Percentiles rank a stretch among this genome's conserved stretches.
Conservation (phyloP, 92 coral and sea anemone species). For the Palythoa heliodiscus region DNA sequence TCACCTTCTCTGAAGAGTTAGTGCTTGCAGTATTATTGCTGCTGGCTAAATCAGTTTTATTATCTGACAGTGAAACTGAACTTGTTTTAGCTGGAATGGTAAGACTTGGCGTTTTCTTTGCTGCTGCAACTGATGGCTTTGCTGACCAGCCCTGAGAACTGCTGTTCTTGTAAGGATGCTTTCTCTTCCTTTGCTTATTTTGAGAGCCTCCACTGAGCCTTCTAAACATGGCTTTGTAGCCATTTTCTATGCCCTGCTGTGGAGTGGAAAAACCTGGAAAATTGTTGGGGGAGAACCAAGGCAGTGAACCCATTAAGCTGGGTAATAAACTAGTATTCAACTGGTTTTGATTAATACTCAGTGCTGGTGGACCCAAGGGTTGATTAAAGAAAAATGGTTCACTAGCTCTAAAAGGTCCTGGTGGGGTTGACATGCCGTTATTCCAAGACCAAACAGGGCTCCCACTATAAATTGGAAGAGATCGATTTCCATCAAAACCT, state of each 20-base stretch:
- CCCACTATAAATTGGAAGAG: slow-evolving; percentile 14
- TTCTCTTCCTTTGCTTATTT: background rate
- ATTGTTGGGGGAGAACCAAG: background rate
- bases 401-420: slow-evolving; percentile 1
- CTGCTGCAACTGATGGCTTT: background rate
- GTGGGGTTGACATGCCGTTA: slow-evolving; percentile 11
- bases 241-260: slow-evolving; percentile 18
- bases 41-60: no score
- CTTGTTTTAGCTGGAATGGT: background rate
- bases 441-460: slow-evolving; percentile 35
- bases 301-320: background rate
- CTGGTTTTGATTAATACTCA: background rate
- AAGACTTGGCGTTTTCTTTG: background rate
- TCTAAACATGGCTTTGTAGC: slow-evolving; percentile 40
- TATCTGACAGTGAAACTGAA: background rate
- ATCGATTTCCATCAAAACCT: slow-evolving; percentile 24
- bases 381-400: slow-evolving; percentile 16
- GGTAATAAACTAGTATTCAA: background rate
- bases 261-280: background rate
- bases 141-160: background rate
- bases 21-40: background rate
- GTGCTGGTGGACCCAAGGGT: background rate
- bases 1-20: background rate
- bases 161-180: slow-evolving; percentile 8
- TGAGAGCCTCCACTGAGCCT: slow-evolving; percentile 17